Evolutionary conservation across 2,797 vertebrate species (phyloP).

Genomic region (Leuciscus waleckii): DNA sequence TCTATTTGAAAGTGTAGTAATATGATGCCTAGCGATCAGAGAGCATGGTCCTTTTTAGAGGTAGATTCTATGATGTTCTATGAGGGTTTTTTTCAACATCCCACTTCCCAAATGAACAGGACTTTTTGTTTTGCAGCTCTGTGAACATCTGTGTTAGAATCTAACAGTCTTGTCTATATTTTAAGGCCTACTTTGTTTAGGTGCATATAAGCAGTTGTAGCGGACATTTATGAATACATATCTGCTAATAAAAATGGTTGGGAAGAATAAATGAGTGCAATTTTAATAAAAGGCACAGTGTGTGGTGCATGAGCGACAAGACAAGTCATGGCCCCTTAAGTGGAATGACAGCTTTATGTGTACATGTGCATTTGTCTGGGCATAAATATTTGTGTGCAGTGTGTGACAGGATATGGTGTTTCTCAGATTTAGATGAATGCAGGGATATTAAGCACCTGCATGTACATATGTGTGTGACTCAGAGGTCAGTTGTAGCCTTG

Average conservation of each 20-base stretch:
- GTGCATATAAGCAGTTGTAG: constrained; percentile 10
- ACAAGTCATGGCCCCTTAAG: background rate
- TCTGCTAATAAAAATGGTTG: constrained; percentile 6
- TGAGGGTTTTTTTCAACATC: background rate
- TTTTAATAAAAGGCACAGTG: constrained; percentile 27
- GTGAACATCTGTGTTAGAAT: constrained; percentile 12
- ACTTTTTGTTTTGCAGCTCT: background rate
- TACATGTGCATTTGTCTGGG: constrained; percentile 30
- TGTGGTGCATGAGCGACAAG: constrained; percentile 12
- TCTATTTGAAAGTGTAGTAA: background rate
- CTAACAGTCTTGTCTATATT: constrained; percentile 9
- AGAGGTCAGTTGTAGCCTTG: constrained; percentile 98
- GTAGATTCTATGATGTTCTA: constrained; percentile 18
- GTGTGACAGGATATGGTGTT: constrained; percentile 36
- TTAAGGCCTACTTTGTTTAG: background rate
- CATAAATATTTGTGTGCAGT: constrained; percentile 40
- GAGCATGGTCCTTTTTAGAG: constrained; percentile 28
- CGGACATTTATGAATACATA: background rate
- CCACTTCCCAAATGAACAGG: background rate
- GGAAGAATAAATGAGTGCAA: constrained; percentile 41
- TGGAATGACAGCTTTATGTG: constrained; percentile 30
- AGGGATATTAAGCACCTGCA: constrained; percentile 41
- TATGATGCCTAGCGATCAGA: background rate
- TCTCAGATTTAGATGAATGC: constrained; percentile 17
- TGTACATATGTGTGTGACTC: constrained; percentile 66